Conservation (phyloP, 1,140 invertebrate species). For the Saxidomus purpurata region DNA sequence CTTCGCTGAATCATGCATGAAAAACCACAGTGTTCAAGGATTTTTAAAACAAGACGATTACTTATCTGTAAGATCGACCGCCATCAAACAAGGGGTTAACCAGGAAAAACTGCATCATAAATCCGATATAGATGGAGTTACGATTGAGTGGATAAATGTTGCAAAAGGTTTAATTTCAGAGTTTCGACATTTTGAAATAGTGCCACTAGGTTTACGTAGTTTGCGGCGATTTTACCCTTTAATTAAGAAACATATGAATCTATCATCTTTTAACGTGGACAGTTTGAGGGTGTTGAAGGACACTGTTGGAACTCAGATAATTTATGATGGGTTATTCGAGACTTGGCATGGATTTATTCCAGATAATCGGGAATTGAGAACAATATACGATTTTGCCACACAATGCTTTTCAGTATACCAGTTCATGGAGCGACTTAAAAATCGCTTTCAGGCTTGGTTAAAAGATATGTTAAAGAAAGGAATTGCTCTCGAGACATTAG, state of each 20-base stretch:
- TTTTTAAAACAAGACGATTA: neutral
- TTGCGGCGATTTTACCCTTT: neutral
- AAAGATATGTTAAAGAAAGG: neutral
- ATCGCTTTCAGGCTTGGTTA: neutral
- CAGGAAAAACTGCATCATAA: neutral
- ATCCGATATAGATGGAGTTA: too few species aligned
- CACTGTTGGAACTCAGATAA: slow-evolving; percentile 8
- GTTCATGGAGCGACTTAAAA: neutral
- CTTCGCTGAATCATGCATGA: neutral
- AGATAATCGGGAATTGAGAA: neutral
- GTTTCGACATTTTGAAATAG: slow-evolving; percentile 3
- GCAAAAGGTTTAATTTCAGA: neutral
- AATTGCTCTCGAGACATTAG: neutral
- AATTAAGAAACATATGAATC: slow-evolving; percentile 5
- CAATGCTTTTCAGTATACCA: neutral
- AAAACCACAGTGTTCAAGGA: neutral
- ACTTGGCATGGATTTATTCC: slow-evolving; percentile 18
- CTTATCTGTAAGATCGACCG: too few species aligned
- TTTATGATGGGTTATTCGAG: slow-evolving; percentile 16
- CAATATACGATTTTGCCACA: slow-evolving; percentile 14
- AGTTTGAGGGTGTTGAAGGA: neutral
- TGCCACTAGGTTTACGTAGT: slow-evolving; percentile 4
- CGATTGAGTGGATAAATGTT: too few species aligned
- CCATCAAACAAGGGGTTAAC: too few species aligned
- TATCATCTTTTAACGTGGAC: neutral